These are phyloP conservation scores for Entomyzon cyanotis DNA, from an alignment of 2,113 vertebrate species.

Conservation along the genomic window DNA sequence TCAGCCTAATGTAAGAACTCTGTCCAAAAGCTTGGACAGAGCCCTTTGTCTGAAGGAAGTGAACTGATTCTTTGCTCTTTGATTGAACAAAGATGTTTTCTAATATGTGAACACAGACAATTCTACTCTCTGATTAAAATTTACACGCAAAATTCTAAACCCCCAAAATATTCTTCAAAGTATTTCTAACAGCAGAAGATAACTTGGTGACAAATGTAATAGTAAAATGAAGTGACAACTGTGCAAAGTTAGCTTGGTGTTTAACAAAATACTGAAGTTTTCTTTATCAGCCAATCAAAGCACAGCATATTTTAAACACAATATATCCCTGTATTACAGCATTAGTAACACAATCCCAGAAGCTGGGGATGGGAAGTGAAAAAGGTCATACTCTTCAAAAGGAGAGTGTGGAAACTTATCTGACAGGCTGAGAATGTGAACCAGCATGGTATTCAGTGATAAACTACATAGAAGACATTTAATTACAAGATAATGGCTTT, in stretches of 20 bases:
- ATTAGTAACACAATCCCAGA: neutral
- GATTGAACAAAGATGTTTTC: neutral
- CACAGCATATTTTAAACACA: neutral
- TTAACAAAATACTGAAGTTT: neutral
- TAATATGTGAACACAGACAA: neutral
- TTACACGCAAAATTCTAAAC: neutral
- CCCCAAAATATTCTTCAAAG: neutral
- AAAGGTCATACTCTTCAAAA: neutral
- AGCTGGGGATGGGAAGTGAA: neutral
- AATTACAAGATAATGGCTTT: neutral
- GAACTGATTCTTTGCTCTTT: constrained; percentile 12
- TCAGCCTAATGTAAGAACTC: neutral
- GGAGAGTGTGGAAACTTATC: neutral
- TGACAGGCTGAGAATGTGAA: neutral
- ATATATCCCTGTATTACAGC: neutral
- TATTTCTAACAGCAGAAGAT: neutral
- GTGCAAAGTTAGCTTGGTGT: neutral
- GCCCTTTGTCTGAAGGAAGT: constrained; percentile 21
- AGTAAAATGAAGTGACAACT: neutral
- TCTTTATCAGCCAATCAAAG: neutral
- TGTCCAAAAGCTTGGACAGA: neutral
- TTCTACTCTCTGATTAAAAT: neutral
- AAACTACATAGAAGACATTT: neutral
- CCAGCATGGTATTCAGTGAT: neutral
- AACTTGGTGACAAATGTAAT: neutral